These are phyloP conservation scores for Astur gentilis DNA, from an alignment of 2,113 vertebrate species.

Conservation along the genomic window DNA sequence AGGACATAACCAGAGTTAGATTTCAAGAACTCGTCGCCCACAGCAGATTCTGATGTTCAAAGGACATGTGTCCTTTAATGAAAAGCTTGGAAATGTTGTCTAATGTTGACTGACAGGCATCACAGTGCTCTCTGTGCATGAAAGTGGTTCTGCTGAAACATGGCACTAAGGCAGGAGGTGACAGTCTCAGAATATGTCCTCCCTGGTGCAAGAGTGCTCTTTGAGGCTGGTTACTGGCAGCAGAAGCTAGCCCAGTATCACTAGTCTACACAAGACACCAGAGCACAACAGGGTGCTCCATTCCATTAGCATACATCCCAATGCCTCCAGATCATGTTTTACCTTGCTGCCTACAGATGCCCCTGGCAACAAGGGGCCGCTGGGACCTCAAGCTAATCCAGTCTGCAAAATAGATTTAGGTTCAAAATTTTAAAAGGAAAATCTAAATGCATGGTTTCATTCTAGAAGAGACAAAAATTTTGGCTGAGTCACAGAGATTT, in stretches of 20 bases:
- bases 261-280: too few relatives aligned
- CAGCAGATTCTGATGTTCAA: neutral
- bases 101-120: neutral
- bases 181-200: neutral
- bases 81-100: neutral
- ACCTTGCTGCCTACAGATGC: neutral
- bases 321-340: neutral
- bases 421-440: neutral
- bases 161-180: neutral
- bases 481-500: neutral
- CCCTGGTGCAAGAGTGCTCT: too few relatives aligned
- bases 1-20: neutral
- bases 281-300: neutral
- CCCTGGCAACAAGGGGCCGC: neutral
- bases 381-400: neutral
- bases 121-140: neutral
- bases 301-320: neutral
- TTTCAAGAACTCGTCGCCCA: neutral
- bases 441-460: neutral
- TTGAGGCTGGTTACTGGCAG: neutral
- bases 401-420: neutral
- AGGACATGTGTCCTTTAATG: neutral
- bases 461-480: neutral
- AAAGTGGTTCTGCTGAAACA: neutral
- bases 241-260: neutral